Evolutionary conservation across 2,113 vertebrate species (phyloP), one percentile per base, ranked within the genome.

Genomic region (Semicossyphus pulcher): DNA sequence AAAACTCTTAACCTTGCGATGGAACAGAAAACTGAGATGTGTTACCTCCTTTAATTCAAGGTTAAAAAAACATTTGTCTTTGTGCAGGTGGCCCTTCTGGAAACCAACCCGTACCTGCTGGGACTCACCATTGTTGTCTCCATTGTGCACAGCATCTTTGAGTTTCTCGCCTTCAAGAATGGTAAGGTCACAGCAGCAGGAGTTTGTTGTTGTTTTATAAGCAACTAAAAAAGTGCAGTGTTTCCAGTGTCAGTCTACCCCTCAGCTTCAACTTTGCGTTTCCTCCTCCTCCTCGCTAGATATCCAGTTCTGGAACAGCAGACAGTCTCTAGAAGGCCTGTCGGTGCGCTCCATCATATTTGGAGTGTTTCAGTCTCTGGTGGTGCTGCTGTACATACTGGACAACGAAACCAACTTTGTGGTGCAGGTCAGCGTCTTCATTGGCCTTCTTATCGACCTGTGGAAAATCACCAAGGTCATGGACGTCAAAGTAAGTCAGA

Each of bases 401-500:
- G 97, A 99, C 93, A 99, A 99, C 0, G 97, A 98, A 78, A 99
- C 96, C 61, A 99, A 99, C 93, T 97, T 99, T 0, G 97, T 99
- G 86, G 97, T 99, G 20, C 97, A 98, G 85, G 95, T 97, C 93
- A 99, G 97, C 89, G 96, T 98, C 76, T 97, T 98, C 92, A 96
- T 99, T 0, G 97, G 97, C 69, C 95, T 99, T 44, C 95, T 99
- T 29, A 99, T 99, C 1, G 97, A 99, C 85, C 93, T 99, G 88
- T 99, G 97, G 97, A 99, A 99, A 93, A 98, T 99, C 88, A 99
- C 97, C 58, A 99, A 99, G 88, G 97, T 99, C 91, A 98, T 99
- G 96, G 97, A 99, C 0, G 95, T 99, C 74, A 94, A 76, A 94
- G 97, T 98, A 78, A 94, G 96, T 85, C 42, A 14, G 3, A 49